phyloP scores from a whole-genome alignment of 2,888 invertebrate genomes.

The Xylota segnis region DNA sequence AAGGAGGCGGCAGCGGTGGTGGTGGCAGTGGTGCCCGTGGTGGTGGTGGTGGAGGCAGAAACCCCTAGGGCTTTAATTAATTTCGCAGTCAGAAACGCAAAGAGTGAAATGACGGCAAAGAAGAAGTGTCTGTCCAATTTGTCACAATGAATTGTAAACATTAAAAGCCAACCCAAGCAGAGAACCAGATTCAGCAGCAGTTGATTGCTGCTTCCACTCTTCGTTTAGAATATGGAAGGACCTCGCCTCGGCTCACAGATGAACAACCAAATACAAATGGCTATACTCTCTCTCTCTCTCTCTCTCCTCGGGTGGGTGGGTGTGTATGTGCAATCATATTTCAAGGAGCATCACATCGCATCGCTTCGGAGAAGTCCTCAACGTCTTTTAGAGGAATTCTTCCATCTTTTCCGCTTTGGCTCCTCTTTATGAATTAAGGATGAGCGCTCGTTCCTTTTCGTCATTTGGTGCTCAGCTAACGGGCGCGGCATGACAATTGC shows the following conservation, averaged over 20 bases:
- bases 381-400: constrained; percentile 32
- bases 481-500: constrained; percentile 54
- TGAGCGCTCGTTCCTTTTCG: constrained; percentile 49
- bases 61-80: constrained; percentile 74
- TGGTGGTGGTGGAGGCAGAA: constrained; percentile 18
- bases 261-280: constrained; percentile 66
- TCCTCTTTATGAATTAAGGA: constrained; percentile 71
- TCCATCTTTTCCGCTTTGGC: constrained; percentile 68
- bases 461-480: constrained; percentile 34
- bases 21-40: neutral
- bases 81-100: constrained; percentile 73
- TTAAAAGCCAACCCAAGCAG: constrained; percentile 72
- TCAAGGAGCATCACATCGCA: constrained; percentile 47
- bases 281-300: neutral
- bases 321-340: constrained; percentile 63
- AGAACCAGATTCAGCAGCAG: constrained; percentile 41
- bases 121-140: constrained; percentile 76
- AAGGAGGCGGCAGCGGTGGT: neutral
- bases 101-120: constrained; percentile 68
- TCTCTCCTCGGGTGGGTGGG: constrained; percentile 14
- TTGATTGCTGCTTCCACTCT: constrained; percentile 68
- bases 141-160: constrained; percentile 77
- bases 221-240: constrained; percentile 44
- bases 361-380: neutral
- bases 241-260: constrained; percentile 61